These are phyloP conservation scores for Eustalomyia histrio DNA, from an alignment of 2,888 invertebrate species.

Conservation along the genomic window DNA sequence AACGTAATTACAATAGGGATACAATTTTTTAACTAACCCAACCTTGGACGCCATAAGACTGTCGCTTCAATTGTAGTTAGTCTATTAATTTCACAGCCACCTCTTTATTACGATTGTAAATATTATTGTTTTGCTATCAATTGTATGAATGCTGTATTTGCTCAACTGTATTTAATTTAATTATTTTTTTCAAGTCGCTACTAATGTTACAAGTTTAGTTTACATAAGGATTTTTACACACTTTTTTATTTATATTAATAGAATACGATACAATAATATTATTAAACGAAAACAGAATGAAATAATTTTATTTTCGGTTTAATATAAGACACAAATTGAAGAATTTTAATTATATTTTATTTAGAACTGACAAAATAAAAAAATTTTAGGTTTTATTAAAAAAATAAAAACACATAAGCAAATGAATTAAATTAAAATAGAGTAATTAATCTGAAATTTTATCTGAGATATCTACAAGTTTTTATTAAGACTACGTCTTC, in stretches of 20 bases:
- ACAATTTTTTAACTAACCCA: neutral
- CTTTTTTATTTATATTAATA: neutral
- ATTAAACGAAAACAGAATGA: neutral
- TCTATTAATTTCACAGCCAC: neutral
- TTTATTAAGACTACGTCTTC: too few relatives aligned
- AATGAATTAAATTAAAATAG: too few relatives aligned
- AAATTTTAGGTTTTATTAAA: too few relatives aligned
- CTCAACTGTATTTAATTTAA: neutral
- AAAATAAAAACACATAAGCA: too few relatives aligned
- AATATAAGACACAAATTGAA: too few relatives aligned
- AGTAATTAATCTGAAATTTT: too few relatives aligned
- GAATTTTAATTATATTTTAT: too few relatives aligned
- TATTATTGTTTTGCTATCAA: neutral
- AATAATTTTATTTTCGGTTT: too few relatives aligned
- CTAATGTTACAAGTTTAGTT: constrained; percentile 6
- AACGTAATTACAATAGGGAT: too few relatives aligned
- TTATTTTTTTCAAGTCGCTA: neutral
- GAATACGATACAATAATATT: neutral
- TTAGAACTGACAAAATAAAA: too few relatives aligned
- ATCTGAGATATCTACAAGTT: too few relatives aligned
- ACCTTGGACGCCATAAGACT: neutral
- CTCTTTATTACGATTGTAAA: neutral
- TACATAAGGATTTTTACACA: neutral
- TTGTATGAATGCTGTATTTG: neutral
- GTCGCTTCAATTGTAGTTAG: neutral